A percentile compares a stretch with the other conserved stretches of the same genome.
phyloP scores from a whole-genome alignment of 1,140 invertebrate genomes.

The Zaprionus inermis region DNA sequence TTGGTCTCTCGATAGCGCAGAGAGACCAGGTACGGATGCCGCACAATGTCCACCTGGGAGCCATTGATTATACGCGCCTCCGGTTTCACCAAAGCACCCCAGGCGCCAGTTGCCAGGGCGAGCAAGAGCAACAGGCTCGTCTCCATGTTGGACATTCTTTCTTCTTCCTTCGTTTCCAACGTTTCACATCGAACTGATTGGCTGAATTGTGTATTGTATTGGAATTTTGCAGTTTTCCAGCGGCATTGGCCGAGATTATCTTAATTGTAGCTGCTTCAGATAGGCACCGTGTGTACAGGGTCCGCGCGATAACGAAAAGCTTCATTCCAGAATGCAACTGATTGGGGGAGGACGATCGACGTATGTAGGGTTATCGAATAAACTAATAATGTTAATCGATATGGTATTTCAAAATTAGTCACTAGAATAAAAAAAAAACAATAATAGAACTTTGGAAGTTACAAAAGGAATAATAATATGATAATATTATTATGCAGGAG shows the following conservation, averaged over 20 bases:
- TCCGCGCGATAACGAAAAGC: constrained; percentile 51
- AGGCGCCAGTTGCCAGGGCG: not conserved
- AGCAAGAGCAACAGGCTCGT: constrained; percentile 33
- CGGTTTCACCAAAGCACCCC: not conserved
- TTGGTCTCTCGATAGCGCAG: constrained; percentile 55
- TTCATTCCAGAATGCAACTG: constrained; percentile 8
- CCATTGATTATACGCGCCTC: constrained; percentile 65
- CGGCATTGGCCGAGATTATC: constrained; percentile 42
- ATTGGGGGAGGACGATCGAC: constrained; percentile 1
- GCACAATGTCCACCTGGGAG: constrained; percentile 58
- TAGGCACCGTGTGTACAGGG: constrained; percentile 50
- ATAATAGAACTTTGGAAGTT: no score
- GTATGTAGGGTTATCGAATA: no score
- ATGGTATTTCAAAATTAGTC: not conserved
- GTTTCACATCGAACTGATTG: constrained; percentile 57
- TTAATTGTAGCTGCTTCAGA: constrained; percentile 64
- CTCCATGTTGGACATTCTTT: constrained; percentile 21
- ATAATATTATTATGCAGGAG: no score
- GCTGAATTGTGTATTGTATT: constrained; percentile 27
- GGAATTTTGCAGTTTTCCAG: constrained; percentile 67
- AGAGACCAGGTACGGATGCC: constrained; percentile 74
- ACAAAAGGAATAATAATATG: no score
- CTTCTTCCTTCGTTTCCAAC: constrained; percentile 1
- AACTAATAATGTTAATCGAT: no score
- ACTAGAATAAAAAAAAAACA: no score